phyloP scores from a whole-genome alignment of 2,113 vertebrate genomes.

The Microtus ochrogaster region DNA sequence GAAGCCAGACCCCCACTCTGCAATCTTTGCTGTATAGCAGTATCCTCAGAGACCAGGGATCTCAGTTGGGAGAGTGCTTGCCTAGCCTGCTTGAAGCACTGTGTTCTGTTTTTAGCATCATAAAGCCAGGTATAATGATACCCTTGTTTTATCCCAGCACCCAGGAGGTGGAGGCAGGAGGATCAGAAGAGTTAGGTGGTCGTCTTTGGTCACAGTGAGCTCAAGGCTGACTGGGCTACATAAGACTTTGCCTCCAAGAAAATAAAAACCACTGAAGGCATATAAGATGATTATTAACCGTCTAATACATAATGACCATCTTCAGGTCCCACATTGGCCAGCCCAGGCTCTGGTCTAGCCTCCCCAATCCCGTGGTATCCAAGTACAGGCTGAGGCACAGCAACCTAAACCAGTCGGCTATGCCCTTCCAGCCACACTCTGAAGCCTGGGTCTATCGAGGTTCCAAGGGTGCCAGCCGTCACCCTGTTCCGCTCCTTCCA shows the following conservation, averaged over 20 bases:
- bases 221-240: background rate
- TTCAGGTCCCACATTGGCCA: background rate
- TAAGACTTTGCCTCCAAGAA: background rate
- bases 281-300: background rate
- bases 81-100: background rate
- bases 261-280: background rate
- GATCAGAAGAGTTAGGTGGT: background rate
- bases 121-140: background rate
- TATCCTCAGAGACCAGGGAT: background rate
- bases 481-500: background rate
- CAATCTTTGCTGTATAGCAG: background rate
- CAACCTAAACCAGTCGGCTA: background rate
- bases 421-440: background rate
- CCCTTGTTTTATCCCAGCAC: background rate
- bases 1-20: rapidly evolving
- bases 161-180: background rate
- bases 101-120: too few species aligned
- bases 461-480: background rate
- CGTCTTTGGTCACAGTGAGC: background rate
- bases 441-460: background rate
- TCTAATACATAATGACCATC: background rate
- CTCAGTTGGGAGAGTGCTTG: background rate
- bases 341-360: background rate
- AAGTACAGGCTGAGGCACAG: background rate
- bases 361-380: background rate